Conservation (phyloP, 2,113 vertebrate genomes). For the Caretta caretta region DNA sequence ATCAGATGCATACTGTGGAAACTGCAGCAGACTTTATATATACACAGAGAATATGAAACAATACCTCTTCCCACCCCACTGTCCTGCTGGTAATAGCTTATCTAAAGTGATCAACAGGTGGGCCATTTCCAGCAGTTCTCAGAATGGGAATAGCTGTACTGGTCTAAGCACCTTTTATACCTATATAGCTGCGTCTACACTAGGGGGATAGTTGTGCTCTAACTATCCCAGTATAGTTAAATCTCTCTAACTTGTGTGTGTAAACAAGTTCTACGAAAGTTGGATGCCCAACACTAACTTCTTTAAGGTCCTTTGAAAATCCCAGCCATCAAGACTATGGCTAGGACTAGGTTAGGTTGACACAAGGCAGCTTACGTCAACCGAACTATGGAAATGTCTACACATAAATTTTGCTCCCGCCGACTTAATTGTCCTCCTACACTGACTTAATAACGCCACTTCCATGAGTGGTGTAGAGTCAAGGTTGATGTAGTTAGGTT, state of each 20-base stretch:
- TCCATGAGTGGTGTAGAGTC: no score
- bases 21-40: no score
- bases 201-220: neutral
- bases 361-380: neutral
- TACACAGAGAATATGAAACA: no score
- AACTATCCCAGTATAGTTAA: neutral
- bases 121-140: no score
- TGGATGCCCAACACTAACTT: neutral
- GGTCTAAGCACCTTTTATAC: neutral
- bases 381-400: neutral
- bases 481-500: no score
- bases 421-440: no score
- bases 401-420: no score
- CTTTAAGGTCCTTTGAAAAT: neutral
- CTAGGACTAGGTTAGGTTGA: neutral
- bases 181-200: neutral
- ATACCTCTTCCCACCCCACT: no score
- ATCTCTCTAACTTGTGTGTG: neutral
- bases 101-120: no score
- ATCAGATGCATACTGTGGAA: no score
- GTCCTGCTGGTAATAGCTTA: no score
- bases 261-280: neutral
- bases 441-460: no score
- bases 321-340: neutral
- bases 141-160: neutral